Evolutionary conservation across 2,888 invertebrate species (phyloP).

Genomic region (Drosophila trichaetosa): DNA sequence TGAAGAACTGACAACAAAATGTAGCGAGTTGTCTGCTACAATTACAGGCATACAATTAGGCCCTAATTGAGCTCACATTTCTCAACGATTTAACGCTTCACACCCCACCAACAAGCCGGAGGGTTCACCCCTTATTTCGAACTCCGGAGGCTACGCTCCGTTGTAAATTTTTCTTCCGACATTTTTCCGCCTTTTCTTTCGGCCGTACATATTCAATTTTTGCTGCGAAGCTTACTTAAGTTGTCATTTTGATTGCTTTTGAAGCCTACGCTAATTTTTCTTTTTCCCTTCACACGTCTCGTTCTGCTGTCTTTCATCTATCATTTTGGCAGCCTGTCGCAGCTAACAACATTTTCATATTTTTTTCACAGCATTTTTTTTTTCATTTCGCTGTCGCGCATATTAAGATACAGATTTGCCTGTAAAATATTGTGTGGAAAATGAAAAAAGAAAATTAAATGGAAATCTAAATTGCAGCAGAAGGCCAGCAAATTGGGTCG

Average conservation of each 20-base stretch:
- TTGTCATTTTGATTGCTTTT: constrained; percentile 81
- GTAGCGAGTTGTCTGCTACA: constrained; percentile 45
- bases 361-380: constrained; percentile 39
- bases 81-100: constrained; percentile 29
- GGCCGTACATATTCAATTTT: constrained; percentile 39
- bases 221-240: constrained; percentile 76
- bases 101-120: not conserved
- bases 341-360: constrained; percentile 66
- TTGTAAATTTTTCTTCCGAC: constrained; percentile 22
- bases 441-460: constrained; percentile 40
- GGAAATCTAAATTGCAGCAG: constrained; percentile 33
- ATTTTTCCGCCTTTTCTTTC: constrained; percentile 33
- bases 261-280: constrained; percentile 74
- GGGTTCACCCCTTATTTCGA: constrained; percentile 24
- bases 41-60: constrained; percentile 62
- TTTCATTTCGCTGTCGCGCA: constrained; percentile 29
- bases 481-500: constrained; percentile 32
- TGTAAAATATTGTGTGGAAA: constrained; percentile 57
- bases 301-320: constrained; percentile 48
- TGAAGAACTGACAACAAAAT: constrained; percentile 6
- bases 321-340: constrained; percentile 67
- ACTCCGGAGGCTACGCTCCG: not conserved
- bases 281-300: constrained; percentile 2
- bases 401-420: constrained; percentile 59
- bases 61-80: constrained; percentile 61